Evolutionary conservation across 2,888 invertebrate genomes (phyloP), one percentile per base, ranked within the genome.

Genomic region (Mesoligia furuncula): DNA sequence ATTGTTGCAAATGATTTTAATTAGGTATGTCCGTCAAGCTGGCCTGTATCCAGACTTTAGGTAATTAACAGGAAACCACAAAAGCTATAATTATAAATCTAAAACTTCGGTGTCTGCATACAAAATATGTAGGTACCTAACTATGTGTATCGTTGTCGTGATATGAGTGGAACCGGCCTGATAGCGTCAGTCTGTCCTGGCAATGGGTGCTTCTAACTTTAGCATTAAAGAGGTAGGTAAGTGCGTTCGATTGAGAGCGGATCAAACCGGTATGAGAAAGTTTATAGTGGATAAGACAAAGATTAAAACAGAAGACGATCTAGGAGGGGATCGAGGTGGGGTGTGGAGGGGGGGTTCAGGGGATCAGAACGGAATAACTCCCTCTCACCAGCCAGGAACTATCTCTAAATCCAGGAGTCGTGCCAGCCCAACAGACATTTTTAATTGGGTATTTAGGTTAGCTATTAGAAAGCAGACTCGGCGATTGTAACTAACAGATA

Each of bases 381-480:
- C 45, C 20, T 67, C 15, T n/a, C n/a, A 15, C 13, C 27, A 45
- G 36, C 31, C 31, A 31, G 17, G 31, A 27, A 27, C 27, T 15
- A 0, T 27, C 27, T 5, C n/a, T 9, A 17, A 65, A n/a, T 24
- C 17, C 15, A 42, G 39, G 27, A 67, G 68, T 15, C 5, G 6
- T 36, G 9, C 36, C n/a, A 17, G 31, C 15, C 24, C 8, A 62
- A n/a, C 36, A 36, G 31, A 57, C 24, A 31, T n/a, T 54, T 57
- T 42, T 36, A 75, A n/a, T 24, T 57, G 13, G 24, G 54, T 85
- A 72, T 59, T 76, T 76, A 67, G 69, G 51, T 73, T 62, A n/a
- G n/a, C n/a, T n/a, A 72, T 65, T 61, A 66, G 57, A 57, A 70
- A 70, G 0, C 42, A 62, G 11, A 69, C 24, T 51, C 57, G 13